Evolutionary conservation across 2,797 vertebrate species (phyloP).

Genomic region (Lerista edwardsae): DNA sequence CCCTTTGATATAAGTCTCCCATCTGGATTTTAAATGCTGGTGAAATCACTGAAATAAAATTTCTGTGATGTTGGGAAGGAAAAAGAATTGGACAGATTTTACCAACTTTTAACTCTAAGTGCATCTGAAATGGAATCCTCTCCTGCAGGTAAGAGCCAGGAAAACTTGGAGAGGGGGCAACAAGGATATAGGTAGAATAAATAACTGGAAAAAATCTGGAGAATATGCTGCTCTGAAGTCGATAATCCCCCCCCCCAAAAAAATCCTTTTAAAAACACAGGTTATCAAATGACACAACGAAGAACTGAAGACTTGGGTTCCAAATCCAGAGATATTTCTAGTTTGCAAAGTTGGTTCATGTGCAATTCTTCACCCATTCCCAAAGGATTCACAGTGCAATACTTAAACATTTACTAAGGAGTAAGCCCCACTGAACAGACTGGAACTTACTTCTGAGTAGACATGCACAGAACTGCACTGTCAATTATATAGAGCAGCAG

Average conservation of each 20-base stretch:
- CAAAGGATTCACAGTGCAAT: too few species aligned
- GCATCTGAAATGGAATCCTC: conserved; percentile 60
- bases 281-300: not conserved
- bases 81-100: conserved; percentile 60
- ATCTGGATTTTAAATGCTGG: conserved; percentile 71
- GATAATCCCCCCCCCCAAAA: too few species aligned
- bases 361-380: not conserved
- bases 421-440: not conserved
- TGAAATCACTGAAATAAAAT: conserved; percentile 71
- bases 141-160: conserved; percentile 39
- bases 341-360: not conserved
- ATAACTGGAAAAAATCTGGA: not conserved
- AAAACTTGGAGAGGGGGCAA: not conserved
- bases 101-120: conserved; percentile 51
- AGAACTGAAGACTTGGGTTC: not conserved
- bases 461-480: too few species aligned
- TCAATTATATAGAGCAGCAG: too few species aligned
- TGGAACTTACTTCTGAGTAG: not conserved
- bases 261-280: not conserved
- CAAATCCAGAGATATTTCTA: not conserved
- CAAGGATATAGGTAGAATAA: not conserved
- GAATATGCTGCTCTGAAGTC: not conserved
- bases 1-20: conserved; percentile 63
- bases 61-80: conserved; percentile 57
- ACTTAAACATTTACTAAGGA: too few species aligned